Conservation (phyloP, 1,140 invertebrate genomes). For the Nebria ingens region DNA sequence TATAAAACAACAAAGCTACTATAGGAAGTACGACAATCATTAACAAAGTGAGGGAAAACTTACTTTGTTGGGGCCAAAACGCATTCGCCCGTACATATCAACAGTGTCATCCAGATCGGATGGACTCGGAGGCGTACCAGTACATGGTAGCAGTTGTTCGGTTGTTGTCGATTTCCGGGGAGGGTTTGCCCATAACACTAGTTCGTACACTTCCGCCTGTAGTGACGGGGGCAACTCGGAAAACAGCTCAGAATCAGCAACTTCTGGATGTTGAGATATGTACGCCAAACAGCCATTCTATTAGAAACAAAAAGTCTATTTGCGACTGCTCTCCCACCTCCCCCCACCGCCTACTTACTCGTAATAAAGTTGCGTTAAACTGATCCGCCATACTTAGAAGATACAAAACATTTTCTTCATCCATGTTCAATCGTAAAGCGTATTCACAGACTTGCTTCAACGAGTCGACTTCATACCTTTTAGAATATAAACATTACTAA, state of each 20-base stretch:
- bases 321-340: neutral
- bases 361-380: slow-evolving; percentile 47
- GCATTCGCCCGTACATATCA: slow-evolving; percentile 17
- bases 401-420: slow-evolving; percentile 53
- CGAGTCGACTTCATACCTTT: slow-evolving; percentile 41
- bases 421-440: slow-evolving; percentile 43
- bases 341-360: slow-evolving; percentile 34
- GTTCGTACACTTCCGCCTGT: slow-evolving; percentile 46
- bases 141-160: slow-evolving; percentile 15
- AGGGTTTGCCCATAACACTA: slow-evolving; percentile 31
- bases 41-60: too few species aligned
- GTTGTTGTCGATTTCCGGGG: slow-evolving; percentile 15
- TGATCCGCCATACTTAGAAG: slow-evolving; percentile 56
- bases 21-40: too few species aligned
- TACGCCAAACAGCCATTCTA: slow-evolving; percentile 37
- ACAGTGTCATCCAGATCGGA: slow-evolving; percentile 15
- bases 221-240: slow-evolving; percentile 49
- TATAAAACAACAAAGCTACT: too few species aligned
- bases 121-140: slow-evolving; percentile 12
- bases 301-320: neutral
- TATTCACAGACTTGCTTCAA: slow-evolving; percentile 51
- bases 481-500: neutral
- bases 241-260: slow-evolving; percentile 51
- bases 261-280: slow-evolving; percentile 43
- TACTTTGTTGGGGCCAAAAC: slow-evolving; percentile 4